phyloP scores from a whole-genome alignment of 53 echinoderm and acorn worm species.

The Astropecten irregularis region DNA sequence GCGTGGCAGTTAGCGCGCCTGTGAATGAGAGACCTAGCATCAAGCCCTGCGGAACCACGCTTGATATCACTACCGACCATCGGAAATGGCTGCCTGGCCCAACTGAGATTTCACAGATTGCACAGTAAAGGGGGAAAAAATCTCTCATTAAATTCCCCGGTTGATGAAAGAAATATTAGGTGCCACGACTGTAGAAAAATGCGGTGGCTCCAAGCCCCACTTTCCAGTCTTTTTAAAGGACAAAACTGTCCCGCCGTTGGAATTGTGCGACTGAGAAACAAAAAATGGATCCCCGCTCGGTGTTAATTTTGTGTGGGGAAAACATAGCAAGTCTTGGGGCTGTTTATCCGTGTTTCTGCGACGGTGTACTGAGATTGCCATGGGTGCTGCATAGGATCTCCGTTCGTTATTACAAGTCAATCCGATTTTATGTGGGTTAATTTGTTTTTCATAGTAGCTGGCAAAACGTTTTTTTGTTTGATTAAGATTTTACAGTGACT shows the following conservation, averaged over 20 bases:
- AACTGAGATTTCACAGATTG: slow-evolving; percentile 29
- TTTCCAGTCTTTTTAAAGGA: not conserved
- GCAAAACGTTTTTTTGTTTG: slow-evolving; percentile 40
- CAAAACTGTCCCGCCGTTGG: not conserved
- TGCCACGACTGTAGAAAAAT: not conserved
- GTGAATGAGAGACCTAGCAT: not conserved
- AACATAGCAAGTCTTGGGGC: not conserved
- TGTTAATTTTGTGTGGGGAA: slow-evolving; percentile 51
- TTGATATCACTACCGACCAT: slow-evolving; percentile 43
- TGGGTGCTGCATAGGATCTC: slow-evolving; percentile 1
- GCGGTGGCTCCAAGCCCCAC: not conserved
- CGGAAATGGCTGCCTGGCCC: slow-evolving; percentile 18
- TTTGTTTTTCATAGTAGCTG: slow-evolving; percentile 12
- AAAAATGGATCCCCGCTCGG: not conserved
- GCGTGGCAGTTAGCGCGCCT: not conserved
- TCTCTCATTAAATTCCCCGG: slow-evolving; percentile 28
- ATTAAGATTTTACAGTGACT: slow-evolving; percentile 42
- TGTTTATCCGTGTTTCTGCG: slow-evolving; percentile 31
- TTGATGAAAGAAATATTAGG: slow-evolving; percentile 29
- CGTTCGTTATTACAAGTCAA: slow-evolving; percentile 54
- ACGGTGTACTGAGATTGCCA: slow-evolving; percentile 41
- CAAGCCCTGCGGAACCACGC: slow-evolving; percentile 51
- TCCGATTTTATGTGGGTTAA: slow-evolving; percentile 55
- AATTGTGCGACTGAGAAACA: slow-evolving; percentile 6
- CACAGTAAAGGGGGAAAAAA: not conserved